Conservation (phyloP, 2,888 invertebrate species). For the Diaprepes abbreviatus region DNA sequence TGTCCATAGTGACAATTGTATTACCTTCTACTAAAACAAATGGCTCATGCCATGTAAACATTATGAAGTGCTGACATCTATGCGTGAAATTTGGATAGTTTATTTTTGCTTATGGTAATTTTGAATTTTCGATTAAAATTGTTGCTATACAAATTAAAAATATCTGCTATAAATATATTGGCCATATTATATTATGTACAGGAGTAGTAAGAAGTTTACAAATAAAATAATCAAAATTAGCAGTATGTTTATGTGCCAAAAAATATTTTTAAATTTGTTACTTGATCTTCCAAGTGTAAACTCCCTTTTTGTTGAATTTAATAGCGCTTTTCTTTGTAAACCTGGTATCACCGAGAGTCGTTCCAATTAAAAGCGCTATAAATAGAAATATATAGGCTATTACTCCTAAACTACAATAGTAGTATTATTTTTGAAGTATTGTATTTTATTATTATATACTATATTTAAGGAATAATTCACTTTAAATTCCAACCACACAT, state of each 20-base stretch:
- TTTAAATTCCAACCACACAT: not conserved
- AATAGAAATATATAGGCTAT: not conserved
- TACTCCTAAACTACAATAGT: not conserved
- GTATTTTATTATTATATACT: not conserved
- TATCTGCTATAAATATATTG: too few relatives aligned
- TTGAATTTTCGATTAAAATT: too few relatives aligned
- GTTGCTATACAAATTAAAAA: too few relatives aligned
- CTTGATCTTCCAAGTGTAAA: constrained; percentile 3
- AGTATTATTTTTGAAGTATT: constrained; percentile 1
- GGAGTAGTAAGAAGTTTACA: not conserved
- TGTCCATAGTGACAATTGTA: too few relatives aligned
- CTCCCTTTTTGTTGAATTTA: not conserved
- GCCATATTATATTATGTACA: constrained; percentile 8
- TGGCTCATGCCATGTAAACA: too few relatives aligned
- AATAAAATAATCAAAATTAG: constrained; percentile 14
- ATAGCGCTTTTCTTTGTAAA: too few relatives aligned
- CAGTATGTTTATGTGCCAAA: constrained; percentile 21
- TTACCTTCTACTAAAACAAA: too few relatives aligned
- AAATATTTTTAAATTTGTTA: not conserved
- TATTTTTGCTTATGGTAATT: too few relatives aligned
- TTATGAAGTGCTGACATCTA: too few relatives aligned
- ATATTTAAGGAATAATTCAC: not conserved
- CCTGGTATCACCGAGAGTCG: too few relatives aligned
- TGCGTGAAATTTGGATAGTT: too few relatives aligned
- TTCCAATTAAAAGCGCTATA: too few relatives aligned